Evolutionary conservation across 2,888 invertebrate species (phyloP), one percentile per base, ranked within the genome.

Genomic region (Cosmopolites sordidus): DNA sequence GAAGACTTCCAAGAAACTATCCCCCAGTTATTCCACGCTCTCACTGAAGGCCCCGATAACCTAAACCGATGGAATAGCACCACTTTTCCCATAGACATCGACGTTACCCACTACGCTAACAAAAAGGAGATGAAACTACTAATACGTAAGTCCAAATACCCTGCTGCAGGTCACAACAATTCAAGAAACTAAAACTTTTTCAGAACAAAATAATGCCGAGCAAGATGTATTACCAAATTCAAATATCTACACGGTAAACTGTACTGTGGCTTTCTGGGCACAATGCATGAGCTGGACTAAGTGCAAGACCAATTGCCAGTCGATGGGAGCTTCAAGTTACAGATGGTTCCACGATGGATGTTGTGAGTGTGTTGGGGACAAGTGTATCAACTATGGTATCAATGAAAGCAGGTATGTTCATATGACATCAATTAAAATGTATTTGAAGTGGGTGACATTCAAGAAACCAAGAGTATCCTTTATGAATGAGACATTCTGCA

Each of bases 331-430:
- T 1, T 81, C 85, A 40, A 86, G 86, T 66, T 92, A 80, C 76
- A 84, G 94, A 64, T 94, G 94, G 93, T 94, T 94, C 75, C 92
- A 93, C 72, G 90, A 93, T 68, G 93, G 93, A 1, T 95, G 95
- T 70, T 95, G 95, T 71, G 90, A 95, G 73, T 95, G 95, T 69
- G 83, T 95, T 44, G 94, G 94, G 1, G 83, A 86, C 58, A 86
- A 85, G 43, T 95, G 95, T 70, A 80, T 92, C 58, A 90, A 90
- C 70, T 94, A 92, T 72, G 95, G 94, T 1, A 87, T 92, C 54
- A 89, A 89, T 66, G 89, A 92, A 68, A 90, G 90, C 78, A 83
- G 89, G 82, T 88, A 72, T 8, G 22, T 22, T 5, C 22, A 22
- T 8, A 22, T 18, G 3, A 3, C 3, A 22, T 22, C 22, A 8